These are phyloP conservation scores for Danio jaintianensis DNA, from an alignment of 2,797 vertebrate species.

Conservation along the genomic window DNA sequence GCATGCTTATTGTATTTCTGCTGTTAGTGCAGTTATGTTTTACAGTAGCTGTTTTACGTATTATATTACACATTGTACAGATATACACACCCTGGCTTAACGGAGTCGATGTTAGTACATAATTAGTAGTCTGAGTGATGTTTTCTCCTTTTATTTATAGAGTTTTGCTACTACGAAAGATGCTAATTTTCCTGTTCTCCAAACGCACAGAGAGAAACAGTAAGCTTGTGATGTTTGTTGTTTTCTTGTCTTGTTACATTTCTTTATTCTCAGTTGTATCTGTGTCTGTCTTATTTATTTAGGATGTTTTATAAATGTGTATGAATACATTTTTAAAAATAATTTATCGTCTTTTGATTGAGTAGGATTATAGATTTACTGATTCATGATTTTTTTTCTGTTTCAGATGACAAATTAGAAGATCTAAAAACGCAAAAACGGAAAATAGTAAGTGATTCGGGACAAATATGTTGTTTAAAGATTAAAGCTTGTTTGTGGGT, in stretches of 20 bases:
- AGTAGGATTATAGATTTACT: neutral
- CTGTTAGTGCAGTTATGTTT: neutral
- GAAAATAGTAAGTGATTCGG: slow-evolving; percentile 90
- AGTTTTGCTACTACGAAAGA: slow-evolving; percentile 89
- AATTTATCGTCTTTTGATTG: neutral
- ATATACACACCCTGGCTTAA: neutral
- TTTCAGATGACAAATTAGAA: slow-evolving; percentile 90
- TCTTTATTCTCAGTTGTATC: neutral
- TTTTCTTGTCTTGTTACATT: neutral
- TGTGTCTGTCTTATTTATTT: neutral
- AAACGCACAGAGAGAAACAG: slow-evolving; percentile 96
- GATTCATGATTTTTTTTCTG: slow-evolving; percentile 25
- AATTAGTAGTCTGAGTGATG: neutral
- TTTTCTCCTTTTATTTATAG: slow-evolving; percentile 70
- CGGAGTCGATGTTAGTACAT: neutral
- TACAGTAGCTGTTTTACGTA: neutral
- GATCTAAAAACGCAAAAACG: slow-evolving; percentile 90
- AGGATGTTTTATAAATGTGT: neutral
- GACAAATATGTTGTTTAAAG: neutral
- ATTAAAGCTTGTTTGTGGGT: neutral
- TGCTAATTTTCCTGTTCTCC: slow-evolving; percentile 92
- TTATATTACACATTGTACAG: neutral
- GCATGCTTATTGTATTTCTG: neutral
- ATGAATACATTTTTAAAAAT: neutral
- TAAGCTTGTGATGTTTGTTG: slow-evolving; percentile 75